phyloP scores from a whole-genome alignment of 2,113 vertebrate genomes.

The Hemiscyllium ocellatum region DNA sequence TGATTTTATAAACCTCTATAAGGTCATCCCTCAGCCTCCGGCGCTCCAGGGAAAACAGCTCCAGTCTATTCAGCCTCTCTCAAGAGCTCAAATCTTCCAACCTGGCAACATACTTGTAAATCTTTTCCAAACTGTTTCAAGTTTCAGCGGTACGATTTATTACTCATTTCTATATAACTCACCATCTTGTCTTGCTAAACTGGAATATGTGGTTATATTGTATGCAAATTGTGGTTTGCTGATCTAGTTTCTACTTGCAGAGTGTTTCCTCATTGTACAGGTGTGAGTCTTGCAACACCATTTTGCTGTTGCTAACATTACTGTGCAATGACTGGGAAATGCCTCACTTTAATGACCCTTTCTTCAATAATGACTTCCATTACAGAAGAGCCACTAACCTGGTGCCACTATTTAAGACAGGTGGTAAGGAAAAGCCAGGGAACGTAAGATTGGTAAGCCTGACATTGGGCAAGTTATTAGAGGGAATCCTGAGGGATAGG shows the following conservation, averaged over 20 bases:
- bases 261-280: background rate
- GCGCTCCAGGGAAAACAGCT: too few species aligned
- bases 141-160: too few species aligned
- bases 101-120: too few species aligned
- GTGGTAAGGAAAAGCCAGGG: too few species aligned
- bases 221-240: conserved; percentile 18
- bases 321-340: background rate
- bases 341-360: background rate
- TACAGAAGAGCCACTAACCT: background rate
- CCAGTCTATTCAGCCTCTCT: too few species aligned
- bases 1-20: too few species aligned
- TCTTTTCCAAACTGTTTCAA: too few species aligned
- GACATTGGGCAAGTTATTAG: too few species aligned
- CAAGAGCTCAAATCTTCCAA: too few species aligned
- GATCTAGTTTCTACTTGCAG: background rate
- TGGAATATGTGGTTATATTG: background rate
- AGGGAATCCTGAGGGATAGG: too few species aligned
- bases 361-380: background rate
- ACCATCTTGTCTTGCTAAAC: background rate
- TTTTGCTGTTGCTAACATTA: background rate
- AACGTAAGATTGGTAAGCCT: too few species aligned
- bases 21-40: too few species aligned
- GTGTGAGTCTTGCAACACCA: background rate
- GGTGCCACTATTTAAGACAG: background rate
- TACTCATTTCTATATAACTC: background rate